phyloP scores from a whole-genome alignment of 2,888 invertebrate species.

The Morpho deidamia region DNA sequence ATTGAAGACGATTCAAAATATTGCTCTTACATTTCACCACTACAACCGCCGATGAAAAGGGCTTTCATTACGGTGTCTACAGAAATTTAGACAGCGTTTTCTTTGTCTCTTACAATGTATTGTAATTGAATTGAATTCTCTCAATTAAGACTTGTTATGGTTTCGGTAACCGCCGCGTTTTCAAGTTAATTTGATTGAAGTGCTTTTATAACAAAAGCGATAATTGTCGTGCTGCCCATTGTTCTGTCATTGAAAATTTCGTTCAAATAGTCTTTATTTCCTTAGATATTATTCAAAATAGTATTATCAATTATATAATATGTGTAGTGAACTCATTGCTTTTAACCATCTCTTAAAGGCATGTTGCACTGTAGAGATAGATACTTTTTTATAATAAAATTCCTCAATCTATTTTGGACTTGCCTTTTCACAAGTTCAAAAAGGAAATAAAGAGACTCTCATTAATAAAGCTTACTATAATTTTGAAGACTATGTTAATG shows the following conservation, averaged over 20 bases:
- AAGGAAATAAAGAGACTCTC: no score
- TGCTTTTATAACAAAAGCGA: background rate
- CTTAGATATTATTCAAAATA: background rate
- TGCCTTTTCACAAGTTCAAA: no score
- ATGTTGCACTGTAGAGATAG: no score
- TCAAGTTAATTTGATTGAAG: conserved; percentile 4
- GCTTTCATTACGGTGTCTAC: background rate
- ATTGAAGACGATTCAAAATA: background rate
- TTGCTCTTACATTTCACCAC: background rate
- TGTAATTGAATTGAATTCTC: conserved; percentile 12
- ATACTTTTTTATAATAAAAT: no score
- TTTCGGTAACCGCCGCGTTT: conserved; percentile 7
- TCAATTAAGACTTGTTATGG: conserved; percentile 16
- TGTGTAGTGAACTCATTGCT: background rate
- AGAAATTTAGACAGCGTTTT: conserved; percentile 4
- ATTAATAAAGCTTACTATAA: no score
- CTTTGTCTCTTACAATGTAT: conserved; percentile 12
- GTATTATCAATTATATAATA: background rate
- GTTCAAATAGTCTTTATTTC: background rate
- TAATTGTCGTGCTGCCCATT: background rate
- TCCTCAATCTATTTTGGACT: no score
- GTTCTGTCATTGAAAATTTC: no score
- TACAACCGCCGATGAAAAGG: background rate
- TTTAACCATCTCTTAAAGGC: background rate
- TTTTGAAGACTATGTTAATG: no score